These are phyloP conservation scores for Drosophila orosa DNA, from an alignment of 1,140 invertebrate genomes.

Conservation along the genomic window DNA sequence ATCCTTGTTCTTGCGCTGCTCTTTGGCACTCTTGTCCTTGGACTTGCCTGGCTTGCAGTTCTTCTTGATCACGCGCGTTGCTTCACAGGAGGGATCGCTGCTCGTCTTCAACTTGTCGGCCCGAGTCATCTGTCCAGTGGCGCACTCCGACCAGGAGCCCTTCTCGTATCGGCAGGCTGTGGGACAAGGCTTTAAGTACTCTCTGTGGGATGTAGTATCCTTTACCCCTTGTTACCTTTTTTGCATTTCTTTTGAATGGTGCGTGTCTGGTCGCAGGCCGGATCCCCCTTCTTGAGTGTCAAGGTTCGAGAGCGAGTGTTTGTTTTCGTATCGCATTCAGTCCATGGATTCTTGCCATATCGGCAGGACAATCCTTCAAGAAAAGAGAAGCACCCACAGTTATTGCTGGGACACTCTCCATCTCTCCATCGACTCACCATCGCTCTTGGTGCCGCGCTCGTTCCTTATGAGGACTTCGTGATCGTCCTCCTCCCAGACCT, in stretches of 20 bases:
- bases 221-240: slow-evolving; percentile 88
- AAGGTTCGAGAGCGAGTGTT: slow-evolving; percentile 92
- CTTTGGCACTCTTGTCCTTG: slow-evolving; percentile 84
- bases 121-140: slow-evolving; percentile 87
- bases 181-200: background rate
- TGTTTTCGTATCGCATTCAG: slow-evolving; percentile 92
- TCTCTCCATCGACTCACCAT: slow-evolving; percentile 59
- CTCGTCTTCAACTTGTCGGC: slow-evolving; percentile 89
- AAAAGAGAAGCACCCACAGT: slow-evolving; percentile 64
- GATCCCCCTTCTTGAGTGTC: slow-evolving; percentile 93
- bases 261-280: slow-evolving; percentile 91
- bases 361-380: slow-evolving; percentile 86
- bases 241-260: slow-evolving; percentile 96
- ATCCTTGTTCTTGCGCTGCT: slow-evolving; percentile 84
- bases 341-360: slow-evolving; percentile 93
- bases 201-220: background rate
- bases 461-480: slow-evolving; percentile 91
- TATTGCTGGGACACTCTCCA: background rate
- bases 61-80: slow-evolving; percentile 89
- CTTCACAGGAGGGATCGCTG: slow-evolving; percentile 89
- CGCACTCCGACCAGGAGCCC: slow-evolving; percentile 93
- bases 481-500: slow-evolving; percentile 89
- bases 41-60: slow-evolving; percentile 88
- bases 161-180: slow-evolving; percentile 92
- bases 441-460: slow-evolving; percentile 89